Evolutionary conservation across 2,797 vertebrate genomes (phyloP), one percentile per base, ranked within the genome.

Genomic region (Sitta carolinensis): DNA sequence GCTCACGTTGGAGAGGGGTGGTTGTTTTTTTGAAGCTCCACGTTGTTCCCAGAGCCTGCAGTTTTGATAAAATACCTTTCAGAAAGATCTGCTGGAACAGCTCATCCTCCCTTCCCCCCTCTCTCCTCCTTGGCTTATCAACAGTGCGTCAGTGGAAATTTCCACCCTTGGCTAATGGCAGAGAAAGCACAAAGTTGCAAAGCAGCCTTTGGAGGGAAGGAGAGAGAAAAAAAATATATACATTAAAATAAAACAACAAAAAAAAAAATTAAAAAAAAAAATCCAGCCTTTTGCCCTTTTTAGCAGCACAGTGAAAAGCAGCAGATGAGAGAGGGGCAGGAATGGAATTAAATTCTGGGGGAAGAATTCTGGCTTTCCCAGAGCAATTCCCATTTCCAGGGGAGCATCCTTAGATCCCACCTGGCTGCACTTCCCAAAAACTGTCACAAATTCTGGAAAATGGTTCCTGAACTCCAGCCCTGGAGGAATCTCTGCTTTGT

Each of bases 131-230:
- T 85, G 87, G 50, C 93, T 86, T 97, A 97, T 96, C 97, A 94
- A 93, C 95, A 94, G 91, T 93, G 91, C 77, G 50, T 93, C 94
- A 94, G 96, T 98, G 98, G 98, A 98, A 98, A 98, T 98, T 98
- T 98, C 98, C 98, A 98, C 96, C 90, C 83, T 93, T 95, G 78
- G 96, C 94, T 80, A 75, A 89, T 96, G 94, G 89, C 92, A 93
- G 79, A 63, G 76, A 82, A 69, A 93, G 94, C 92, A 91, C 92
- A 55, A 95, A 96, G 96, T 95, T 96, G 93, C 87, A 94, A 40
- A 90, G 88, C 76, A 78, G 89, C 82, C 69, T 77, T 96, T 51
- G 76, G 90, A 76, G 52, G 22, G 36, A 11, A 25, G 16, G 40
- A 16, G 32, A 25, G 47, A 23, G 22, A 23, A 6, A 7, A 20